Evolutionary conservation across 1,140 invertebrate species (phyloP).

Genomic region (Conopomorpha cramerella): DNA sequence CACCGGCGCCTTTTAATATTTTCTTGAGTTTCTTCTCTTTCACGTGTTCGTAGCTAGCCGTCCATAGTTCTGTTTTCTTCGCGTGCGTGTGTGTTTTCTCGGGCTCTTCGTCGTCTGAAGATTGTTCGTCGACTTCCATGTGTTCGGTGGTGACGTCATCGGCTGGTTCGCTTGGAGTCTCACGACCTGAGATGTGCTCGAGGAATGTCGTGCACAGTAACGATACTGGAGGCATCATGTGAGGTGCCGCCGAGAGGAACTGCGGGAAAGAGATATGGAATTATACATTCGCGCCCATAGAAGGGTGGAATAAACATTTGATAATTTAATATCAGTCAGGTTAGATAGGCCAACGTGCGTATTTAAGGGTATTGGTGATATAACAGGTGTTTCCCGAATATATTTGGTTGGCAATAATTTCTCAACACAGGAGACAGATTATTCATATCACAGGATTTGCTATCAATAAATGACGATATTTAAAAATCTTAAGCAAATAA

Average conservation of each 20-base stretch:
- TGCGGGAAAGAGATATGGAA: slow-evolving; percentile 19
- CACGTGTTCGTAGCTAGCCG: slow-evolving; percentile 29
- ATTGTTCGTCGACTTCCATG: slow-evolving; percentile 17
- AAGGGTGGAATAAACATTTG: too few species aligned
- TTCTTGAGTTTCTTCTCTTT: slow-evolving; percentile 41
- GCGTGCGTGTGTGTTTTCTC: slow-evolving; percentile 13
- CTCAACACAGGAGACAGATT: too few species aligned
- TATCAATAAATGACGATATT: too few species aligned
- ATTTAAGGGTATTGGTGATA: too few species aligned
- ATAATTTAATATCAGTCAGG: too few species aligned
- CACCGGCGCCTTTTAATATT: slow-evolving; percentile 25
- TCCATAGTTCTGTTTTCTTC: slow-evolving; percentile 28
- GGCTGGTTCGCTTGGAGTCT: slow-evolving; percentile 15
- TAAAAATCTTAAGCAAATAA: too few species aligned
- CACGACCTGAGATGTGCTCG: slow-evolving; percentile 34
- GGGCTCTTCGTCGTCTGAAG: slow-evolving; percentile 28
- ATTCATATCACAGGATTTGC: too few species aligned
- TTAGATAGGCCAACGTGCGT: too few species aligned
- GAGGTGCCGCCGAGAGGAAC: slow-evolving; percentile 41
- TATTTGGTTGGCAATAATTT: too few species aligned
- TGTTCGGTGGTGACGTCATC: slow-evolving; percentile 13
- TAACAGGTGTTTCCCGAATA: too few species aligned
- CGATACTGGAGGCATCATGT: slow-evolving; percentile 48
- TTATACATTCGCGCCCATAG: too few species aligned
- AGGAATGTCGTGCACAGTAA: slow-evolving; percentile 43